phyloP scores from a whole-genome alignment of 1,140 invertebrate species.

The Drosophila melanica region DNA sequence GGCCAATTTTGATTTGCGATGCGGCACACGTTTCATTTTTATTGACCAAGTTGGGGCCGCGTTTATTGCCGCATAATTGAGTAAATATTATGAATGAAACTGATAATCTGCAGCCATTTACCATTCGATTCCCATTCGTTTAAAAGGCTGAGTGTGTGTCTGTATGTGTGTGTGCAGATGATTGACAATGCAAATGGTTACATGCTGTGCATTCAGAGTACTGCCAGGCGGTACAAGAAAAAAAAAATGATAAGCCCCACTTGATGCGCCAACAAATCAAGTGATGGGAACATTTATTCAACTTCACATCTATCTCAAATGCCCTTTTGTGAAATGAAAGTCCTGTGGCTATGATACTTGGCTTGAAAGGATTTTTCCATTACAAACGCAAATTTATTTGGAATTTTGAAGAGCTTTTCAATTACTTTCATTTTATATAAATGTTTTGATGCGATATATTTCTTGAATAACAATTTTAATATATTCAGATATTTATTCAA shows the following conservation, averaged over 20 bases:
- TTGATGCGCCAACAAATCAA: slow-evolving; percentile 36
- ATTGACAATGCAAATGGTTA: slow-evolving; percentile 53
- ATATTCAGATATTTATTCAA: no score
- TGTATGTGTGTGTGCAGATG: slow-evolving; percentile 19
- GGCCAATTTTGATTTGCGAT: slow-evolving; percentile 47
- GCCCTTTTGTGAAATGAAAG: not conserved
- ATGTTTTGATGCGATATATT: no score
- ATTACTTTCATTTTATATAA: no score
- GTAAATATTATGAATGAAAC: slow-evolving; percentile 64
- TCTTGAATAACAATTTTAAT: no score
- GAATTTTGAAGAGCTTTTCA: no score
- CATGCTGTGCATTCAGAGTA: slow-evolving; percentile 24
- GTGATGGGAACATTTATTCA: slow-evolving; percentile 5
- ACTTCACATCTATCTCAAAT: slow-evolving; percentile 1
- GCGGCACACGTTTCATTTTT: slow-evolving; percentile 63
- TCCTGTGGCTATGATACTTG: not conserved
- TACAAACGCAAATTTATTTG: no score
- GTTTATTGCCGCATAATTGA: slow-evolving; percentile 67
- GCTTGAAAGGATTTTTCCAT: no score
- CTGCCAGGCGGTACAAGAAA: no score
- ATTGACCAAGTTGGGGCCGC: slow-evolving; percentile 60
- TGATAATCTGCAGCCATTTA: slow-evolving; percentile 61
- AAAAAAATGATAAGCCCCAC: not conserved
- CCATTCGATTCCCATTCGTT: slow-evolving; percentile 44
- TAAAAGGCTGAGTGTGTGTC: not conserved